Evolutionary conservation across 2,113 vertebrate species (phyloP), one percentile per base, ranked within the genome.

Genomic region (Chinchilla lanigera): DNA sequence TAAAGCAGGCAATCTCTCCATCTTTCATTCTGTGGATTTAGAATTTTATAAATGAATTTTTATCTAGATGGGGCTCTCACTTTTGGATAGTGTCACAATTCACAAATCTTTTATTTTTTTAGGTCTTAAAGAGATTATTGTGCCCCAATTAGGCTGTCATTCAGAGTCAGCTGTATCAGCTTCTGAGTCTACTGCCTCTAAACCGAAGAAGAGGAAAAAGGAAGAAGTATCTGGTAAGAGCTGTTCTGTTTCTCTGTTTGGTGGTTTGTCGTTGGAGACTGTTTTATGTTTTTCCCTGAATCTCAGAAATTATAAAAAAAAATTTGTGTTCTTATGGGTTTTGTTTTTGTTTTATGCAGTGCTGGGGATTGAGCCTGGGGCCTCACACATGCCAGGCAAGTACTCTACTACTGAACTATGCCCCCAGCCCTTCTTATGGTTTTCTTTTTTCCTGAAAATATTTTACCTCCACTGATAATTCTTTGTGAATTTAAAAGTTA

Each of bases 191-290:
- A 7, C 97, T 1, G 78, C 97, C 35, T 92, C 97, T 94, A 99
- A 97, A 86, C 91, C 98, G 93, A 99, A 98, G 97, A 98, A 98
- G 98, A 99, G 98, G 95, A 99, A 87, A 78, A 99, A 98, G 91
- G 98, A 99, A 0, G 26, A 97, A 16, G 17, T 38, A 0, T 33
- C 97, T 0, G 98, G 99, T 99, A 94, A 98, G 98, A 47, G 7
- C 22, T 1, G 20, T 81, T 88, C 78, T 19, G 28, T 89, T 80
- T 41, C 30, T 33, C 61, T 92, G 26, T 56, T 60, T 89, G 19
- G 4, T 94, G 19, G 28, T 86, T n/a, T 91, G 17, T 80, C 44
- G 81, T 91, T 54, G 83, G 30, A 82, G 8, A 67, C 86, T 71
- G 20, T 95, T 91, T 92, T 83, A 83, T 69, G 5, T 92, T 33